phyloP scores from a whole-genome alignment of 2,888 invertebrate species.

The Stenoptilia bipunctidactyla region DNA sequence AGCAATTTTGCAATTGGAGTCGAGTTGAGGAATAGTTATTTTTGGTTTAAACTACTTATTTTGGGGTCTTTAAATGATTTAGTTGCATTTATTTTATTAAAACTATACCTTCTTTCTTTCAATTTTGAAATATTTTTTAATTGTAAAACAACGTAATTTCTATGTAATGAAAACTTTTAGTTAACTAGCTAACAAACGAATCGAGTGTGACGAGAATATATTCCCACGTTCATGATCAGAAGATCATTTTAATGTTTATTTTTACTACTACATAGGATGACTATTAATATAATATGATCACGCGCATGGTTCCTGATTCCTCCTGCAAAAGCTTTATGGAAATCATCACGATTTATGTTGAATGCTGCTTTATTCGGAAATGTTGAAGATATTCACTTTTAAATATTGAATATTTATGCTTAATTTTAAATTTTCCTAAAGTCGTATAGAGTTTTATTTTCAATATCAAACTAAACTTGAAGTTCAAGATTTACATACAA shows the following conservation, averaged over 20 bases:
- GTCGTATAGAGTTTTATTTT: neutral
- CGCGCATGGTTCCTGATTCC: neutral
- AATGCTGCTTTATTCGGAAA: no score
- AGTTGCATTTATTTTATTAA: no score
- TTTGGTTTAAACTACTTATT: no score
- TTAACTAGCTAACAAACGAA: no score
- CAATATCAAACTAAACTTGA: constrained; percentile 3
- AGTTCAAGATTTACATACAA: constrained; percentile 2
- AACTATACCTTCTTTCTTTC: no score
- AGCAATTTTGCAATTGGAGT: no score
- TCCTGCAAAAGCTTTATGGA: neutral
- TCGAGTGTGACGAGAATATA: neutral
- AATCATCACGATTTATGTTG: neutral
- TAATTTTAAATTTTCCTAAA: neutral
- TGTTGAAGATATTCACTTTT: neutral
- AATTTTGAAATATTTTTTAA: no score
- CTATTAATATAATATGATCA: neutral
- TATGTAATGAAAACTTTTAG: no score
- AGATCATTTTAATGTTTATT: constrained; percentile 1
- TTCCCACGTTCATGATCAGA: neutral
- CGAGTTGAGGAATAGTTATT: no score
- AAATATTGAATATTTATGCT: neutral
- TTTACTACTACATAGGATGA: neutral
- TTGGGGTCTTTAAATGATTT: no score
- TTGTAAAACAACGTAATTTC: no score